phyloP scores from a whole-genome alignment of 2,797 vertebrate genomes.

The Cynodonichthys magdalenae region DNA sequence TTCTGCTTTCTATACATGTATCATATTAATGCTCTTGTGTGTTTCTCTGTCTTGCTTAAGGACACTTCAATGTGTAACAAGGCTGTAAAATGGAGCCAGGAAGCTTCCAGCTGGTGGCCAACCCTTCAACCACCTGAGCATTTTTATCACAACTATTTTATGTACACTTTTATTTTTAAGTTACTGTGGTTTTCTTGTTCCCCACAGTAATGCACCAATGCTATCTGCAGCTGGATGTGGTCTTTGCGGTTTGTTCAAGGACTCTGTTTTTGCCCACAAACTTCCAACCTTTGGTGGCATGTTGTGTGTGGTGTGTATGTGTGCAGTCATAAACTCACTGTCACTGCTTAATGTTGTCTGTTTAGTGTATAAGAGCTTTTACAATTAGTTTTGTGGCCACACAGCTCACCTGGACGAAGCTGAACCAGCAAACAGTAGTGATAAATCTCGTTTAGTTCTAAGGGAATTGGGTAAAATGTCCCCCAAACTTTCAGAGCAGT shows the following conservation, averaged over 20 bases:
- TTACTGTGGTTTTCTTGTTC: constrained; percentile 14
- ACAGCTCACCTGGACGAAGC: neutral
- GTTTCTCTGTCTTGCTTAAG: too few relatives aligned
- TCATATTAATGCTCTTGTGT: too few relatives aligned
- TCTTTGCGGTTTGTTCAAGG: too few relatives aligned
- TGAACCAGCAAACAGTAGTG: neutral
- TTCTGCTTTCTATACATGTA: neutral
- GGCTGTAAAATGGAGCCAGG: too few relatives aligned
- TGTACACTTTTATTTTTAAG: too few relatives aligned
- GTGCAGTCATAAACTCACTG: neutral
- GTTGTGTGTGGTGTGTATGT: too few relatives aligned
- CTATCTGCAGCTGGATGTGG: too few relatives aligned
- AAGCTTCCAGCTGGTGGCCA: too few relatives aligned
- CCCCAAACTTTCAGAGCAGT: neutral
- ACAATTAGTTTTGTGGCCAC: neutral
- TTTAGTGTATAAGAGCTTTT: neutral
- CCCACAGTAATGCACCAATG: neutral
- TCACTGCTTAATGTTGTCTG: neutral
- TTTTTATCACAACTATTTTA: too few relatives aligned
- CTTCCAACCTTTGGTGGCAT: neutral
- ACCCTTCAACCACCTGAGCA: too few relatives aligned
- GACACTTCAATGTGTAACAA: too few relatives aligned
- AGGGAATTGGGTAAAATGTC: neutral
- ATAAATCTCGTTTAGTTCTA: neutral
- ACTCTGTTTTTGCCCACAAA: neutral